phyloP scores from a whole-genome alignment of 2,797 vertebrate species.

The Potorous gilbertii region DNA sequence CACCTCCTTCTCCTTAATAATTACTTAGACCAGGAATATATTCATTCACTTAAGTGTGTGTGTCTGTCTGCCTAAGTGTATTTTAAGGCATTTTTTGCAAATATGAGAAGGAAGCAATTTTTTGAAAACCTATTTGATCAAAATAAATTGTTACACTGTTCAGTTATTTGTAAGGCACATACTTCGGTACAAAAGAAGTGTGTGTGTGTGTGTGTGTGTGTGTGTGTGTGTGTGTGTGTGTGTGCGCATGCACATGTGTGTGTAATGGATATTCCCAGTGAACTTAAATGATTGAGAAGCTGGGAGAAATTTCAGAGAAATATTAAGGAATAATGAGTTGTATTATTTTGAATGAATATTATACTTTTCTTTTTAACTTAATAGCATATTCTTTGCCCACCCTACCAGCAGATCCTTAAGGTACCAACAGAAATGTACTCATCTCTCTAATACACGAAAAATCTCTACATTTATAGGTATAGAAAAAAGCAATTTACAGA shows the following conservation, averaged over 20 bases:
- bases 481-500: constrained; percentile 39
- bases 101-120: constrained; percentile 30
- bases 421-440: neutral
- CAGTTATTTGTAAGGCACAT: constrained; percentile 28
- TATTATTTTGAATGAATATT: constrained; percentile 44
- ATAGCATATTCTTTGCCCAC: constrained; percentile 28
- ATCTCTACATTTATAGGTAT: neutral
- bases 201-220: constrained; percentile 16
- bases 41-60: constrained; percentile 1
- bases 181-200: neutral
- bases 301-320: constrained; percentile 27
- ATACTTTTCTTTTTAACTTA: constrained; percentile 13
- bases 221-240: constrained; percentile 32
- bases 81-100: constrained; percentile 1
- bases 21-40: constrained; percentile 42
- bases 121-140: constrained; percentile 26
- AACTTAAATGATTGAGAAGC: constrained; percentile 40
- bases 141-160: constrained; percentile 40
- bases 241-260: neutral
- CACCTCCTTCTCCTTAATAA: neutral
- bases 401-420: constrained; percentile 15
- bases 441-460: constrained; percentile 34
- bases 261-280: neutral
- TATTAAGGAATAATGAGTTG: constrained; percentile 22
- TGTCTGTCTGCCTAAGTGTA: neutral